Conservation (phyloP, 2,113 vertebrate genomes). For the Oncorhynchus keta region DNA sequence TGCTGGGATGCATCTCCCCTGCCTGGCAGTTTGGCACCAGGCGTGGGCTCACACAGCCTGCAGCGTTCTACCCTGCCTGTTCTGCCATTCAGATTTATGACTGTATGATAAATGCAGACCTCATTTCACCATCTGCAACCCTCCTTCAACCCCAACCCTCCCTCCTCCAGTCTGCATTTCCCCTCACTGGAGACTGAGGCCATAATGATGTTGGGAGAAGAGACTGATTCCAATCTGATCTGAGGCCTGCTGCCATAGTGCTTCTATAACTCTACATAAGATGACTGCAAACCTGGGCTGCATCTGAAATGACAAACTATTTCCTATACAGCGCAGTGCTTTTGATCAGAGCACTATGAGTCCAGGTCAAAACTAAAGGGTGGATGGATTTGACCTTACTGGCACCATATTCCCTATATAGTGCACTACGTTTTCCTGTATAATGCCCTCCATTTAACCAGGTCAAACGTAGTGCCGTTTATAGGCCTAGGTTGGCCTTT, state of each 20-base stretch:
- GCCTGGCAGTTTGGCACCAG: constrained; percentile 78
- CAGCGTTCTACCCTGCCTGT: constrained; percentile 71
- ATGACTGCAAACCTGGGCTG: constrained; percentile 28
- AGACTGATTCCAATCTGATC: constrained; percentile 62
- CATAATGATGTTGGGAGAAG: constrained; percentile 20
- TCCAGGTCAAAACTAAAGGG: no score
- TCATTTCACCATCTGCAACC: constrained; percentile 74
- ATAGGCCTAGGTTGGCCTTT: no score
- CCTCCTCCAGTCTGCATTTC: constrained; percentile 42
- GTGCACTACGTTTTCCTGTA: no score
- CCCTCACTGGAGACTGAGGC: no score
- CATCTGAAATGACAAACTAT: no score
- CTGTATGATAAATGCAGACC: constrained; percentile 74
- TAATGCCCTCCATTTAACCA: no score
- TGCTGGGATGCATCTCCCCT: constrained; percentile 59
- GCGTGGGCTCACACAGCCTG: constrained; percentile 60
- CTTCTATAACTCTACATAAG: constrained; percentile 34
- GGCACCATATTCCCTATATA: no score
- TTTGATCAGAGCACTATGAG: no score
- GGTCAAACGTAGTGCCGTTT: no score
- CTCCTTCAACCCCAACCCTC: constrained; percentile 2
- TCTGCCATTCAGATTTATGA: constrained; percentile 73
- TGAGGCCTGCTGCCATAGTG: constrained; percentile 54
- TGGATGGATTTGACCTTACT: no score
- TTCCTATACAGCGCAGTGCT: no score